Percentiles rank a stretch among this genome's conserved stretches.
Conservation (phyloP, 2,113 vertebrate species). For the Morone chrysops region DNA sequence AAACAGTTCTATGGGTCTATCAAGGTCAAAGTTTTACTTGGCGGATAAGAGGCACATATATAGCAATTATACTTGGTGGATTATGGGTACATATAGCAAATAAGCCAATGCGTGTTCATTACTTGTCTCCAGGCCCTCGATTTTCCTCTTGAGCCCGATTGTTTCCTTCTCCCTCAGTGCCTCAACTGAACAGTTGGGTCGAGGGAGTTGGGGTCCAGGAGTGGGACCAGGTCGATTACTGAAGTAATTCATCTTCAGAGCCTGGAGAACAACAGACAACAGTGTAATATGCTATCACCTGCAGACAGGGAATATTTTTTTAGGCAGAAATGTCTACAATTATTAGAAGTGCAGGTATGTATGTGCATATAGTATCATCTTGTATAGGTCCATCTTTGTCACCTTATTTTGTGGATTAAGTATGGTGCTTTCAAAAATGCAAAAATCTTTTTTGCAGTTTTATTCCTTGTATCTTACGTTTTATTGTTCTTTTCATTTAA, state of each 20-base stretch:
- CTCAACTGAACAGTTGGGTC: slow-evolving; percentile 91
- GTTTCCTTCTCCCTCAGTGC: slow-evolving; percentile 91
- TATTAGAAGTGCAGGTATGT: no score
- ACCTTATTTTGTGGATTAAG: no score
- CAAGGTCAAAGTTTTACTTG: no score
- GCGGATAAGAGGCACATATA: no score
- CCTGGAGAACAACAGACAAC: slow-evolving; percentile 79
- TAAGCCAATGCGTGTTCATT: slow-evolving; percentile 42
- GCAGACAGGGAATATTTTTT: no score
- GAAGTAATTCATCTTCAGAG: slow-evolving; percentile 94
- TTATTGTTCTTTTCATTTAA: background rate
- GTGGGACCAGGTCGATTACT: slow-evolving; percentile 94
- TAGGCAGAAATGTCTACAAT: background rate
- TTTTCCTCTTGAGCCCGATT: slow-evolving; percentile 89
- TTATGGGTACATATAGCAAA: background rate
- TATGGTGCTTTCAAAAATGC: no score
- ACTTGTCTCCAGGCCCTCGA: slow-evolving; percentile 87
- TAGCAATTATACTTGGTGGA: background rate
- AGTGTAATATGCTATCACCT: background rate
- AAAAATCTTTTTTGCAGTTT: no score
- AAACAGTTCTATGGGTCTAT: background rate
- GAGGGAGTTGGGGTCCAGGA: slow-evolving; percentile 91
- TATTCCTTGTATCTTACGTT: background rate
- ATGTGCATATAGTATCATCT: no score
- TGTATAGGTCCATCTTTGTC: no score